phyloP scores from a whole-genome alignment of 2,797 vertebrate genomes.

The Pseudopleuronectes americanus region DNA sequence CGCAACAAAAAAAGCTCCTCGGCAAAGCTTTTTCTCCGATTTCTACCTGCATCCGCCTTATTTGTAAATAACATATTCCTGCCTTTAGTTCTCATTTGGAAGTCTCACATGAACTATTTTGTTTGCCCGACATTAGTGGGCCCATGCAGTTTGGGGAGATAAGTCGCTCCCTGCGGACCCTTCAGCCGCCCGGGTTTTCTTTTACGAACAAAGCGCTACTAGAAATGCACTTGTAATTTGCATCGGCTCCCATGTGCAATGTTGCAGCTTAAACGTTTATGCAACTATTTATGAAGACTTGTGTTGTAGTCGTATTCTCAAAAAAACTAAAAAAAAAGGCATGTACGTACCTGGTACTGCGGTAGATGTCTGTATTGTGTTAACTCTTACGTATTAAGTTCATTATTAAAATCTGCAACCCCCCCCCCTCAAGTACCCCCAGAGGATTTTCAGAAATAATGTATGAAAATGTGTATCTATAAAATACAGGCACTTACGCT shows the following conservation, averaged over 20 bases:
- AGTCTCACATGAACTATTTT: constrained; percentile 38
- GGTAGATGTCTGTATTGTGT: constrained; percentile 87
- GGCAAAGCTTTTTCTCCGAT: constrained; percentile 59
- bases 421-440: constrained; percentile 6
- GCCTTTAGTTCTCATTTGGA: constrained; percentile 77
- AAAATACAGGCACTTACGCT: constrained; percentile 79
- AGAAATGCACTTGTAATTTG: constrained; percentile 90
- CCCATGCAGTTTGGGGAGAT: constrained; percentile 25
- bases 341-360: constrained; percentile 92
- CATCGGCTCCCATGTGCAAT: constrained; percentile 95
- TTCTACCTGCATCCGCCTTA: constrained; percentile 93
- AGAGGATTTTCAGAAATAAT: constrained; percentile 65
- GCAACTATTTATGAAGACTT: constrained; percentile 98
- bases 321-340: constrained; percentile 84
- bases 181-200: constrained; percentile 50
- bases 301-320: constrained; percentile 96
- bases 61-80: constrained; percentile 92
- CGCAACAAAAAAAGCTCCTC: constrained; percentile 30
- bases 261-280: constrained; percentile 99
- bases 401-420: constrained; percentile 81
- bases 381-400: constrained; percentile 84
- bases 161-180: constrained; percentile 10
- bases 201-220: constrained; percentile 76
- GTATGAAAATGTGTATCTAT: constrained; percentile 80
- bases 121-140: constrained; percentile 65